phyloP scores from a whole-genome alignment of 2,888 invertebrate species.

The Nudaria mundana region DNA sequence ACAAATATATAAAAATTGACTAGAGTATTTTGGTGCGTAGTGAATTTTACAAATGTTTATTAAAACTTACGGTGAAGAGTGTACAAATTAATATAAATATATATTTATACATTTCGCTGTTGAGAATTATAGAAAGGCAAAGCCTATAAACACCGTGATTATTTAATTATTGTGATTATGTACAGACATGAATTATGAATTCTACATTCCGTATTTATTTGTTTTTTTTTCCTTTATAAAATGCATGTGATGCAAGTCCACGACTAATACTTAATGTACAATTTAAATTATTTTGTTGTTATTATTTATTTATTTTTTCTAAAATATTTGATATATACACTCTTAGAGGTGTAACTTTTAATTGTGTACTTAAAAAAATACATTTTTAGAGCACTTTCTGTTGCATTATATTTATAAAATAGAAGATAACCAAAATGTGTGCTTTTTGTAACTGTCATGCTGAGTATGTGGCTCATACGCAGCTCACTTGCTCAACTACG shows the following conservation, averaged over 20 bases:
- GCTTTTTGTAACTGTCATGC: slow-evolving; percentile 9
- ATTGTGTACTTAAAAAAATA: slow-evolving; percentile 58
- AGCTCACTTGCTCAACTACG: slow-evolving; percentile 66
- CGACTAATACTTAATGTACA: slow-evolving; percentile 75
- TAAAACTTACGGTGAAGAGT: slow-evolving; percentile 66
- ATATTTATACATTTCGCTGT: slow-evolving; percentile 80
- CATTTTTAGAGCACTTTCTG: slow-evolving; percentile 41
- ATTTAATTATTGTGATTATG: slow-evolving; percentile 74
- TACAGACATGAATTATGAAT: slow-evolving; percentile 77
- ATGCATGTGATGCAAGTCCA: slow-evolving; percentile 79
- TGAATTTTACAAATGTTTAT: slow-evolving; percentile 78
- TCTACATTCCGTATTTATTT: slow-evolving; percentile 76
- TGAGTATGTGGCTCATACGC: slow-evolving; percentile 19
- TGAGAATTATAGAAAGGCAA: slow-evolving; percentile 71
- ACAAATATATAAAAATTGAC: slow-evolving; percentile 56
- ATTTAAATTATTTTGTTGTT: slow-evolving; percentile 55
- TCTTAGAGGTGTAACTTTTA: slow-evolving; percentile 35
- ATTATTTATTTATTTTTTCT: slow-evolving; percentile 43
- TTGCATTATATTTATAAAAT: slow-evolving; percentile 29
- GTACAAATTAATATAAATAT: slow-evolving; percentile 81
- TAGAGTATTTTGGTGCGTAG: slow-evolving; percentile 79
- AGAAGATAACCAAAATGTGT: slow-evolving; percentile 19
- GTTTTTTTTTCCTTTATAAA: slow-evolving; percentile 55
- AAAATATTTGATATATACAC: slow-evolving; percentile 38
- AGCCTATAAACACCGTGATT: slow-evolving; percentile 73